A percentile compares a stretch with the other conserved stretches of the same genome.
These are phyloP conservation scores for Leptinotarsa haldemani DNA, from an alignment of 2,888 invertebrate genomes.

Conservation along the genomic window DNA sequence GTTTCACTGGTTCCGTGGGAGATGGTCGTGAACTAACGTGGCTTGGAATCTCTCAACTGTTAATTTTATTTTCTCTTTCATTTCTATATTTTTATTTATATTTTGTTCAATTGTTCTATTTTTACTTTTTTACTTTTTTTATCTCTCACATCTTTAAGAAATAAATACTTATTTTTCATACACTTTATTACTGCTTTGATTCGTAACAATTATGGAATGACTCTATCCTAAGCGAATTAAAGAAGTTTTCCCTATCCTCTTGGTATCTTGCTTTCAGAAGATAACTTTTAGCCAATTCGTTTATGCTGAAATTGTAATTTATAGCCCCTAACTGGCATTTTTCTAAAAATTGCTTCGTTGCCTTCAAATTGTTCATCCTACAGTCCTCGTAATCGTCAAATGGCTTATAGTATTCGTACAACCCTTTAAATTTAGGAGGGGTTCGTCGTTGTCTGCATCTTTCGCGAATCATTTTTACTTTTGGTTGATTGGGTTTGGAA, in stretches of 20 bases:
- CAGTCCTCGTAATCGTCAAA: conserved; percentile 58
- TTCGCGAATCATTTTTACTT: conserved; percentile 23
- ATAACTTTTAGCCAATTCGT: conserved; percentile 67
- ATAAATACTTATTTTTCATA: conserved; percentile 2
- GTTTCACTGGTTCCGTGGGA: too few relatives aligned
- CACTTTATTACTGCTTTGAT: conserved; percentile 32
- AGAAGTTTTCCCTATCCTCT: conserved; percentile 68
- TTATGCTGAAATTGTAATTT: conserved; percentile 63
- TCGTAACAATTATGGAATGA: conserved; percentile 46
- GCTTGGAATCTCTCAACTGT: too few relatives aligned
- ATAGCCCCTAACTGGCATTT: conserved; percentile 65
- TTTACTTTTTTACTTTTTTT: too few relatives aligned
- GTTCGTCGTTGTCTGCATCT: conserved; percentile 29
- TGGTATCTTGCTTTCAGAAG: conserved; percentile 68
- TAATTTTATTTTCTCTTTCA: too few relatives aligned
- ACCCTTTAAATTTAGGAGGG: conserved; percentile 45
- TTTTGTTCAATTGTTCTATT: too few relatives aligned
- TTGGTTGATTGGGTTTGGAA: conserved; percentile 20
- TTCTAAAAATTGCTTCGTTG: conserved; percentile 61
- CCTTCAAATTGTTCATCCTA: conserved; percentile 57
- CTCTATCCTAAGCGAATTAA: conserved; percentile 64
- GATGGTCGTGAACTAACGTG: too few relatives aligned
- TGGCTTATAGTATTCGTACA: conserved; percentile 57
- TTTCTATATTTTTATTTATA: too few relatives aligned
- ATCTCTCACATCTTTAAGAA: background rate